phyloP scores from a whole-genome alignment of 2,888 invertebrate genomes.

The Desoria tigrina region DNA sequence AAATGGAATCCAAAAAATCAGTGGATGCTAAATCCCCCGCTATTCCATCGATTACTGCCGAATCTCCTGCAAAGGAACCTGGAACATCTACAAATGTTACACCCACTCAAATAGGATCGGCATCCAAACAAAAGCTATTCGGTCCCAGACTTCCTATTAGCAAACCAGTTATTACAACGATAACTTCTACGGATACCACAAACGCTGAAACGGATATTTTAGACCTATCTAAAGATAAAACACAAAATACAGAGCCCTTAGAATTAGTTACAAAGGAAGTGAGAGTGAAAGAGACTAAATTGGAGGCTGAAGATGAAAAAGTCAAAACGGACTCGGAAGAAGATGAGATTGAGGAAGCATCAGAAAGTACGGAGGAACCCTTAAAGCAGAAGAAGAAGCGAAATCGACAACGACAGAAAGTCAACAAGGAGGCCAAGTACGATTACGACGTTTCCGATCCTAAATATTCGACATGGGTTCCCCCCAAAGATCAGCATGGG shows the following conservation, averaged over 20 bases:
- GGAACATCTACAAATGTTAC: background rate
- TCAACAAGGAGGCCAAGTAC: slow-evolving; percentile 21
- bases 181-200: background rate
- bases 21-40: too few species aligned
- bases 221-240: background rate
- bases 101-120: background rate
- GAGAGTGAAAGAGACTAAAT: background rate
- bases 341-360: slow-evolving; percentile 9
- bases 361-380: background rate
- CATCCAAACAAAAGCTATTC: background rate
- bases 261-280: background rate
- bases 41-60: too few species aligned
- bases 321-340: background rate
- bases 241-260: background rate
- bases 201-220: background rate
- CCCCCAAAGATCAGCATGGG: slow-evolving; percentile 72
- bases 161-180: background rate
- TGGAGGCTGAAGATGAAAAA: slow-evolving; percentile 6
- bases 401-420: background rate
- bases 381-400: slow-evolving; percentile 5
- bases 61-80: background rate
- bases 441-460: slow-evolving; percentile 54
- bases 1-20: background rate
- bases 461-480: slow-evolving; percentile 76
- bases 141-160: background rate